Evolutionary conservation across 2,888 invertebrate genomes (phyloP).

Genomic region (Epistrophe eligans): DNA sequence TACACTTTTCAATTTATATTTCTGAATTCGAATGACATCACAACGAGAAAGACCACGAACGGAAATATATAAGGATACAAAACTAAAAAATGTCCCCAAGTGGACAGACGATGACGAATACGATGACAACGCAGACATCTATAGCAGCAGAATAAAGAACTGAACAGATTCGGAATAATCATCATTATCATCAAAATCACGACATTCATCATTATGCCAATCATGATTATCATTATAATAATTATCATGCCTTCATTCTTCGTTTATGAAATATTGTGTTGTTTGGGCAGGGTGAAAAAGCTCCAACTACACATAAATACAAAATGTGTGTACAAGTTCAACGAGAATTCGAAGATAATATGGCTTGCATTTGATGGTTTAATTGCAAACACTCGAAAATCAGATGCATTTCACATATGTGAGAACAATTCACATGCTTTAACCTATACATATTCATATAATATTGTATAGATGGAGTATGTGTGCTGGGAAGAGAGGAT

Average conservation of each 20-base stretch:
- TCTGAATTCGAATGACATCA: constrained; percentile 1
- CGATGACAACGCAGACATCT: background rate
- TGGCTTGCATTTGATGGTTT: constrained; percentile 60
- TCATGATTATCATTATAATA: background rate
- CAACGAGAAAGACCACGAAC: constrained; percentile 22
- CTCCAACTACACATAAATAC: background rate
- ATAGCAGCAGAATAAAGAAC: background rate
- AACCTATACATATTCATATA: background rate
- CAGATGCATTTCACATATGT: constrained; percentile 50
- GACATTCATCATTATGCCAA: background rate
- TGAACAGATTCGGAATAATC: constrained; percentile 14
- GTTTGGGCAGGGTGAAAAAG: constrained; percentile 4
- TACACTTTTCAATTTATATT: constrained; percentile 33
- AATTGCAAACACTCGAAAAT: constrained; percentile 67
- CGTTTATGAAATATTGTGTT: background rate
- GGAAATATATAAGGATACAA: constrained; percentile 16
- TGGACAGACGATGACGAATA: constrained; percentile 10
- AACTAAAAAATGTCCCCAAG: constrained; percentile 27
- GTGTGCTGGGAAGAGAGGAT: background rate
- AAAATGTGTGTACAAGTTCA: background rate
- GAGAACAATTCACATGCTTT: constrained; percentile 16
- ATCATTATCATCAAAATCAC: constrained; percentile 1
- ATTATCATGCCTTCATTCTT: constrained; percentile 6
- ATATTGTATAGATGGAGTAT: background rate
- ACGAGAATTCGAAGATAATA: constrained; percentile 1